A percentile compares a stretch with the other conserved stretches of the same genome.
These are phyloP conservation scores for Setophaga kirtlandii DNA, from an alignment of 2,113 vertebrate species.

Conservation along the genomic window DNA sequence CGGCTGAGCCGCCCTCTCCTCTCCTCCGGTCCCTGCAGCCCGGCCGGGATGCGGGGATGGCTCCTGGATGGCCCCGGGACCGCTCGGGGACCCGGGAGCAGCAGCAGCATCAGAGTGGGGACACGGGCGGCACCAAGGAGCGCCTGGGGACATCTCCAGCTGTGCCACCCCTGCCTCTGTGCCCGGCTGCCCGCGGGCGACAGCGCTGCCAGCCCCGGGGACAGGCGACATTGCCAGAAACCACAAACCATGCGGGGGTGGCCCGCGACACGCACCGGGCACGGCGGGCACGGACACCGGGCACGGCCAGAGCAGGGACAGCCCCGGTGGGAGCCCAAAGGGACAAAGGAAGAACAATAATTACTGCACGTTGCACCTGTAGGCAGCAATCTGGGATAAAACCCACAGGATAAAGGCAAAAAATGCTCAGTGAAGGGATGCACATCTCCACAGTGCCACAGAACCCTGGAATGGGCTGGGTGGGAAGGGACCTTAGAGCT, in stretches of 20 bases:
- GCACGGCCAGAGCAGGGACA: no score
- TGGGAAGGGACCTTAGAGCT: fast-evolving
- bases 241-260: not conserved
- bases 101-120: no score
- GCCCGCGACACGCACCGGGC: not conserved
- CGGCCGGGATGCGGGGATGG: not conserved
- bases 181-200: not conserved
- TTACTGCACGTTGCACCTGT: fast-evolving
- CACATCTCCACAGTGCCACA: not conserved
- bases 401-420: no score
- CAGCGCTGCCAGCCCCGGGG: not conserved
- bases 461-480: not conserved
- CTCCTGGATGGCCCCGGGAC: not conserved
- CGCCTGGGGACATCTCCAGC: not conserved
- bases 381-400: not conserved
- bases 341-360: no score
- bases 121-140: no score
- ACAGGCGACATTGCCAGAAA: fast-evolving
- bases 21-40: not conserved
- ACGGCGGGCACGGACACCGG: not conserved
- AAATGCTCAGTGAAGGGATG: fast-evolving
- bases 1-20: not conserved
- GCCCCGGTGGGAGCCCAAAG: not conserved
- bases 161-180: not conserved
- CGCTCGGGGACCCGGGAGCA: no score